Percentiles rank a stretch among this genome's conserved stretches.
Evolutionary conservation across 2,797 vertebrate species (phyloP).

Genomic region (Enoplosus armatus): DNA sequence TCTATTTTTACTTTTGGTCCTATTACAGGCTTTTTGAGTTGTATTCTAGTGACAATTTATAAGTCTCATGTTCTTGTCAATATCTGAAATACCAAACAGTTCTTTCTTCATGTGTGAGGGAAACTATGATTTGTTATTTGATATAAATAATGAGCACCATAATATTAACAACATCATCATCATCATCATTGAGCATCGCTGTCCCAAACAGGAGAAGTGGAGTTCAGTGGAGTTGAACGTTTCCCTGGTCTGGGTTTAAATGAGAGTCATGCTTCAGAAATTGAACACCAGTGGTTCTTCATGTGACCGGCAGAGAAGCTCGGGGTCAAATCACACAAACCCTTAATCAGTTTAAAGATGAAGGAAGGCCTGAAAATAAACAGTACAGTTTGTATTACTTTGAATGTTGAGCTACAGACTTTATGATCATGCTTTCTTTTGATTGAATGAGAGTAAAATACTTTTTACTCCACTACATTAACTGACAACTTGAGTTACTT

Average conservation of each 20-base stretch:
- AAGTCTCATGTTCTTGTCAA: too few species aligned
- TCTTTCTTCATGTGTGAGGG: neutral
- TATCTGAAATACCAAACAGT: neutral
- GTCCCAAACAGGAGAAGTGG: neutral
- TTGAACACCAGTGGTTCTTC: slow-evolving; percentile 67
- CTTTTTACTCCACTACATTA: too few species aligned
- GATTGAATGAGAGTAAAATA: neutral
- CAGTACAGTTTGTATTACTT: neutral
- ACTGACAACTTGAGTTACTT: too few species aligned
- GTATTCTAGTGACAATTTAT: neutral
- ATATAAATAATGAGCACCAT: neutral
- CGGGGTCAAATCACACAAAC: slow-evolving; percentile 35
- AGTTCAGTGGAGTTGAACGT: slow-evolving; percentile 30
- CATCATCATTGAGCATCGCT: neutral
- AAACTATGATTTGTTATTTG: too few species aligned
- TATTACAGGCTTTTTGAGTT: neutral
- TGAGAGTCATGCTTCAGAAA: slow-evolving; percentile 79
- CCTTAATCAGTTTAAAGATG: slow-evolving; percentile 33
- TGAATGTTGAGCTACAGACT: neutral
- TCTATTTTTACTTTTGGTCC: neutral
- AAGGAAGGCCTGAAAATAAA: neutral
- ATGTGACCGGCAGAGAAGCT: slow-evolving; percentile 61
- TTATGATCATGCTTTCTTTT: neutral
- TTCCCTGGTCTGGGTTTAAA: slow-evolving; percentile 53
- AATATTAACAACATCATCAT: neutral